phyloP scores from a whole-genome alignment of 1,140 invertebrate species.

The Heliconius nattereri region DNA sequence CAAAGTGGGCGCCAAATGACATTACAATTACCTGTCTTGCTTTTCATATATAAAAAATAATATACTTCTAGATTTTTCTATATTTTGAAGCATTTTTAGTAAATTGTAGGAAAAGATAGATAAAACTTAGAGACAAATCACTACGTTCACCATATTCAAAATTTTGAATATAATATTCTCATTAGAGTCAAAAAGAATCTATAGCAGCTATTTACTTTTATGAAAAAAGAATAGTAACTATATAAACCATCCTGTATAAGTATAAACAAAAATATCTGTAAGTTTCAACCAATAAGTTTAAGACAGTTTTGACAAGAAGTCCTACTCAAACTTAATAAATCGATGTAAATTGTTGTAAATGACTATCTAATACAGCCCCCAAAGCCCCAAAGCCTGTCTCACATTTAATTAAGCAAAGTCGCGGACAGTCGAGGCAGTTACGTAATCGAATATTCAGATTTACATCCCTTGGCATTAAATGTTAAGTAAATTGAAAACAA shows the following conservation, averaged over 20 bases:
- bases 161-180: no score
- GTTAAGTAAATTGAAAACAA: neutral
- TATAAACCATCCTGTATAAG: no score
- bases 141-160: no score
- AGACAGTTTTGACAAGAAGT: slow-evolving; percentile 9
- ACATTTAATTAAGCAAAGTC: slow-evolving; percentile 31
- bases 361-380: slow-evolving; percentile 16
- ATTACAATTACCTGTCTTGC: neutral
- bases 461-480: neutral
- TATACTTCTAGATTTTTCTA: neutral
- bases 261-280: neutral
- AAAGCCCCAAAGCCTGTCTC: slow-evolving; percentile 9
- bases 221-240: no score
- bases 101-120: no score
- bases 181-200: no score
- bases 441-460: slow-evolving; percentile 6
- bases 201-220: no score
- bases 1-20: neutral
- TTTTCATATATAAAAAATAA: neutral
- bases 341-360: slow-evolving; percentile 25
- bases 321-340: slow-evolving; percentile 5
- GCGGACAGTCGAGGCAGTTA: slow-evolving; percentile 1
- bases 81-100: neutral
- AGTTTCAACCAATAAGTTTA: neutral
- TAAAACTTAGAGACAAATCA: neutral